Base-by-base conservation (phyloP, 2,113 vertebrate genomes). In the Pluvialis apricaria region DNA sequence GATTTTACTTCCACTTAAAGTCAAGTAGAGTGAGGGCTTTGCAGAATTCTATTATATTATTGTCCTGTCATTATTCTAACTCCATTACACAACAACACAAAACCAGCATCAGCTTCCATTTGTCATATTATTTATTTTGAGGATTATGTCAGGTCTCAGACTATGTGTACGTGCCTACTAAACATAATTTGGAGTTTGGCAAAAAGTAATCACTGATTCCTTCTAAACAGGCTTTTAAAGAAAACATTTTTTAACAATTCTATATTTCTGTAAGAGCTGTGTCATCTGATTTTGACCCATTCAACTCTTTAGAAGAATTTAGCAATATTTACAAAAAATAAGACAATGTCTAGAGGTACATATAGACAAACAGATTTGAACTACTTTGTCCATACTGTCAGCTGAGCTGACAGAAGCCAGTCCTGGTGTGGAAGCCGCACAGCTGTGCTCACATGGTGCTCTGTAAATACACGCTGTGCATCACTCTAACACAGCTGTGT, bases 1-100 rank as follows among this genome's bases (percentile, higher is more conserved):
- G 60, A 96, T 95, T 97, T 96, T 97, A 95, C 79, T 94, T 98
- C 66, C 95, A 97, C 90, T 97, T 96, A 96, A 95, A 97, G 94
- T 95, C 45, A 97, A 96, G 97, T 58, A 94, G 76, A 97, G 97
- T 94, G 95, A 98, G 76, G 95, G 78, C 96, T 96, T 92, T 85
- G 68, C 47, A 93, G 91, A 96, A 96, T 92, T 97, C 92, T 95
- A 97, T 97, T 97, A 94, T 92, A 95, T 94, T 94, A 93, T 94
- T 96, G 96, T 96, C 90, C 72, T 97, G 91, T 94, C 92, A 94
- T 97, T 96, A 96, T 96, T 97, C 94, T 97, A 97, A 98, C 93
- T 97, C 94, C 61, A 96, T 96, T 97, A 93, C 94, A 95, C 64
- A 88, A 78, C 36, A 92, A 51, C 52, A 94, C 66, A 96, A 97